Percentiles rank a stretch among this genome's conserved stretches.
Evolutionary conservation across 1,140 invertebrate species (phyloP).

Genomic region (Sminthurides bifidus): DNA sequence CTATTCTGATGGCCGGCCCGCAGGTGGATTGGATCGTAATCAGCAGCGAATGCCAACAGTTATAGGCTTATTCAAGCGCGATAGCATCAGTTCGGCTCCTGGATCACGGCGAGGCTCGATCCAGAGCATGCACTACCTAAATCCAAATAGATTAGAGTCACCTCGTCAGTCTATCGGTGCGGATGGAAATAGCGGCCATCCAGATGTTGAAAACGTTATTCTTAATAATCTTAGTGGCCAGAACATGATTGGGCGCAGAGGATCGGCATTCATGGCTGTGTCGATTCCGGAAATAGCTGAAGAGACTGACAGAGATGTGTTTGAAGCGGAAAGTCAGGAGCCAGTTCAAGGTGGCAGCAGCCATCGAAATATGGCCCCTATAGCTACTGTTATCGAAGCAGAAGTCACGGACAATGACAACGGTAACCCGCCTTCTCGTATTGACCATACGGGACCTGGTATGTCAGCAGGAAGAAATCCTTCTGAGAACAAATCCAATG

Average conservation of each 20-base stretch:
- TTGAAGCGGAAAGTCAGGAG: slow-evolving; percentile 19
- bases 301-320: slow-evolving; percentile 26
- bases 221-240: slow-evolving; percentile 3
- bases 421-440: not conserved
- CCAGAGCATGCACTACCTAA: slow-evolving; percentile 19
- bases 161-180: slow-evolving; percentile 29
- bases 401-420: slow-evolving; percentile 1
- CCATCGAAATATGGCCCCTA: not conserved
- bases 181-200: slow-evolving; percentile 4
- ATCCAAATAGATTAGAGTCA: slow-evolving; percentile 18
- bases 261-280: slow-evolving; percentile 19
- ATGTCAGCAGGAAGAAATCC: not conserved
- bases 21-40: slow-evolving; percentile 17
- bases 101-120: slow-evolving; percentile 28
- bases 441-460: not conserved
- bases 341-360: not conserved
- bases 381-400: not conserved
- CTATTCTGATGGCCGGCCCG: not conserved
- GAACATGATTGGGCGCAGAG: slow-evolving; percentile 10
- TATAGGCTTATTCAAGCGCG: slow-evolving; percentile 33
- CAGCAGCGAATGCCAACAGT: slow-evolving; percentile 30
- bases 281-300: slow-evolving; percentile 23
- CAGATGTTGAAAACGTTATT: slow-evolving; percentile 3
- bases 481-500: not conserved
- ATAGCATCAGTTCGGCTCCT: slow-evolving; percentile 22